Base-by-base conservation (phyloP, 2,797 vertebrate species). In the Discoglossus pictus region DNA sequence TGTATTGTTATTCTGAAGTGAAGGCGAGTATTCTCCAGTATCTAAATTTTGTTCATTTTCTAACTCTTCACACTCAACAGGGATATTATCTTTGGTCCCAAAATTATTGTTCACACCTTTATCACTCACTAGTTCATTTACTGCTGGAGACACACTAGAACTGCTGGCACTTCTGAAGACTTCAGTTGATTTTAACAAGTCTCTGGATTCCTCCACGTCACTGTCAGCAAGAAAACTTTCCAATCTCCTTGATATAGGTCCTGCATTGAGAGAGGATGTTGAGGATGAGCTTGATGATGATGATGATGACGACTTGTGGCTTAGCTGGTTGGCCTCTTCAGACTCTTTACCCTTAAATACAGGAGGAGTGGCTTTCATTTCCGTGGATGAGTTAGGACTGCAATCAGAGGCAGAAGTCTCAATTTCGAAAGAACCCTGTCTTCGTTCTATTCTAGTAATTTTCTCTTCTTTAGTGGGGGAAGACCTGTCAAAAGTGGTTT, bases 191-290 rank as follows among this genome's bases (percentile, higher is more conserved):
- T 82, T 91, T n/a, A 73, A 74, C 59, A 68, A 65, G 36, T 82
- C 81, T 77, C 76, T 86, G 47, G 76, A 75, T 62, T 92, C 89
- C 25, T 92, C 92, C 4, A 77, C 78, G 67, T 94, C 92, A 56
- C 89, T 90, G 60, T 92, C 91, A 53, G 76, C 76, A 67, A 91
- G 82, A 72, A 91, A 94, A 81, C 81, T 92, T 80, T 93, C 94
- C 74, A 96, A 69, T 66, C 92, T 89, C 78, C 88, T 90, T 61
- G 93, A 96, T 61, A 95, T 92, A 13, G 94, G 94, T n/a, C 94
- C 94, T 1, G 93, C 91, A 78, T 94, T 96, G 35, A 94, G 75
- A 46, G 59, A 61, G 6, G 68, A 40, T 7, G 16, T 35, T 2
- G 59, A 50, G n/a, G 68, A 54, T 3, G 61, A 56, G 1, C 54